Evolutionary conservation across 2,797 vertebrate genomes (phyloP).

Genomic region (Anomalospiza imberbis): DNA sequence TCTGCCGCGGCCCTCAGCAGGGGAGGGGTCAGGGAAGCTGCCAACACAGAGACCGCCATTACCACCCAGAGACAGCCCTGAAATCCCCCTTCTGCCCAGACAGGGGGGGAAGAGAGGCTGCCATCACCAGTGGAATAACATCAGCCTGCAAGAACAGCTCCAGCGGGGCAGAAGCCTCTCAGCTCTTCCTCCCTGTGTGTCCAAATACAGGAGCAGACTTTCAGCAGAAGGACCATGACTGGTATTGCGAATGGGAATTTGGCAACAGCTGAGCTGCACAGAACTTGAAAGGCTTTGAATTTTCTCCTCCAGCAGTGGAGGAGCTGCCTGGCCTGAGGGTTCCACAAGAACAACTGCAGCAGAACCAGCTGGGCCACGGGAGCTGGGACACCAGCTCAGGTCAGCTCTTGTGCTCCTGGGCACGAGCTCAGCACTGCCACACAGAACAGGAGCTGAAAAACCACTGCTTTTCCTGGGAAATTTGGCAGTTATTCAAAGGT

Average conservation of each 20-base stretch:
- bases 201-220: background rate
- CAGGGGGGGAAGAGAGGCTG: background rate
- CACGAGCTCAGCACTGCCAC: background rate
- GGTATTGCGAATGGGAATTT: background rate
- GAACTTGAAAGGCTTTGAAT: background rate
- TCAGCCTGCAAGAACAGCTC: background rate
- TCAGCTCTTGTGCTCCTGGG: background rate
- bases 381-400: background rate
- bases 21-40: slow-evolving; percentile 73
- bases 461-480: background rate
- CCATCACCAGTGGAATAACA: background rate
- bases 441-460: background rate
- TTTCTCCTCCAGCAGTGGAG: background rate
- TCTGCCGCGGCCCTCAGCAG: slow-evolving; percentile 52
- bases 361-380: background rate
- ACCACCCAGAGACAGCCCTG: background rate
- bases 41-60: slow-evolving; percentile 23
- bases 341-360: background rate
- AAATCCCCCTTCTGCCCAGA: background rate
- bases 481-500: background rate
- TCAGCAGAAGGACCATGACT: background rate
- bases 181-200: background rate
- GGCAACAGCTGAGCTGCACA: background rate
- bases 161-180: background rate
- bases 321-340: background rate